Base-by-base conservation (phyloP, 2,888 invertebrate genomes). In the Dione vanillae region DNA sequence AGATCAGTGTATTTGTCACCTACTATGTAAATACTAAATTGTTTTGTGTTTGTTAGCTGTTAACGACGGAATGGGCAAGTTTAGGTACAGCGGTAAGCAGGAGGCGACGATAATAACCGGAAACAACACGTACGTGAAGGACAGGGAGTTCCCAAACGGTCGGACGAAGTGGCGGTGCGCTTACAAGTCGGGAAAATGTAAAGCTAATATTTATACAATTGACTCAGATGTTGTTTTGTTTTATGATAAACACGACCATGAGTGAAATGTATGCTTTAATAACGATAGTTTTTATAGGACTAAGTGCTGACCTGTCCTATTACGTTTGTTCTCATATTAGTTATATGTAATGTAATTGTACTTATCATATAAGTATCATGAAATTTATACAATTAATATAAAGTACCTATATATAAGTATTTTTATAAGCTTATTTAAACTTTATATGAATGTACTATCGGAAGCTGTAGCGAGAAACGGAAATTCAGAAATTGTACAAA, bases 151-250 rank as follows among this genome's bases (percentile, higher is more conserved):
- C 56, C 77, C 85, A 3, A 85, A 83, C 69, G 87, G 88, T 0
- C 81, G 82, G 65, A 84, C 83, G 12, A 79, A 84, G 6, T 89
- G 87, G 86, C 83, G 83, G 49, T 89, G 88, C 74, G 78, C 83
- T 2, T 80, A 86, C 71, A 72, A 73, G 27, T 76, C 82, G 20
- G 82, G 80, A 11, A 82, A 77, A 7, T 89, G 88, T 67, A 81
- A 79, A 1, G 87, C 89, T 6, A 85, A 84, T 75, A 85, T 88
- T 20, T 86, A 85, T 77, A 87, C 87, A 3, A 82, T 87, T 14
- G 83, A 85, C 49, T 80, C 80, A 1, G 83, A 85, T 68, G 86
- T 89, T 2, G 86, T 88, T 0, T 77, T 86, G 6, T 80, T 88
- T 59, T 82, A 86, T 62, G 86, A 87, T 72, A 84, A 82, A 66